phyloP scores from a whole-genome alignment of 2,888 invertebrate genomes.

The Apotomis capreana region DNA sequence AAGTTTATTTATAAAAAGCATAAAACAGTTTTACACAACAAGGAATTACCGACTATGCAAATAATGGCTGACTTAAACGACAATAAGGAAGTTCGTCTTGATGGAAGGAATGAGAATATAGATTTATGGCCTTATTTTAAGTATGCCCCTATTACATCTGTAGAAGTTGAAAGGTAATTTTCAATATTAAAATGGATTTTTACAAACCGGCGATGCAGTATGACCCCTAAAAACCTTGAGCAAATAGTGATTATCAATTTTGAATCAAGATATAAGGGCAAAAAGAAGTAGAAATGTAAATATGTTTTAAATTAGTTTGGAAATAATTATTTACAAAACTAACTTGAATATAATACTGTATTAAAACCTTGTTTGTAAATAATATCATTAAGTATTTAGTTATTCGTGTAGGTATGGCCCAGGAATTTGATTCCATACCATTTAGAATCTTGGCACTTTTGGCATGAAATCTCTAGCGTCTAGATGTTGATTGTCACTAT shows the following conservation, averaged over 20 bases:
- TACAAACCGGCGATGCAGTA: constrained; percentile 1
- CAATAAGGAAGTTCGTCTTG: not conserved
- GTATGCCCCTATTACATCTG: not conserved
- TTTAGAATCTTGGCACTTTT: too few relatives aligned
- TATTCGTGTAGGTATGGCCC: not conserved
- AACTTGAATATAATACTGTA: too few relatives aligned
- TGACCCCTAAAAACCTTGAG: constrained; percentile 6
- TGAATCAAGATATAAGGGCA: not conserved
- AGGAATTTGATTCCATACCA: not conserved
- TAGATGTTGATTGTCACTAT: too few relatives aligned
- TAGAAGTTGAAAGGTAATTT: constrained; percentile 5
- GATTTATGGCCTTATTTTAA: constrained; percentile 3
- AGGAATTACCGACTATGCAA: not conserved
- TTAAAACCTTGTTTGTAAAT: too few relatives aligned
- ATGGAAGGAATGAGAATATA: not conserved
- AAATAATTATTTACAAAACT: too few relatives aligned
- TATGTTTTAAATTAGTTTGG: not conserved
- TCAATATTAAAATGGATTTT: constrained; percentile 1
- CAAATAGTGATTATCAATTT: not conserved
- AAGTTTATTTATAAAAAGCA: not conserved
- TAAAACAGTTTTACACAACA: not conserved
- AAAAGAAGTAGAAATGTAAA: not conserved
- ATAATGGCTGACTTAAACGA: too few relatives aligned
- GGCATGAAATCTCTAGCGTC: too few relatives aligned
- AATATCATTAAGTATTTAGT: not conserved